Base-by-base conservation (phyloP, 2,888 invertebrate genomes). In the Fragum sueziense region DNA sequence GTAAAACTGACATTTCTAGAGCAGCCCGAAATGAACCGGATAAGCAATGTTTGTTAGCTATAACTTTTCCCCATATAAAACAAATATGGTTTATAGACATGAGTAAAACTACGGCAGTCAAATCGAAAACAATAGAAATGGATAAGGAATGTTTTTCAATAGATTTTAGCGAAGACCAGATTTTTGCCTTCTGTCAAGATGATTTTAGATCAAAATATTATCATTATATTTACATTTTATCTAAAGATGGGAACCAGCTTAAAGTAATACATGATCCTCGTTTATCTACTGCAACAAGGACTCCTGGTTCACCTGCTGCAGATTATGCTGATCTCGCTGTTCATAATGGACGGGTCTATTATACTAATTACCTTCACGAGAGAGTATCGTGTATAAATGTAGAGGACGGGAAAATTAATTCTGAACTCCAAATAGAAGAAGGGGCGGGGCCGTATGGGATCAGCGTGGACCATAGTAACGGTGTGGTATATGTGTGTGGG, bases 361-460 rank as follows among this genome's bases (percentile, higher is more conserved):
- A 25, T 11, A 54, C 54, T 54, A 25, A 54, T 54, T 11, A 25
- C 11, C 17, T 11, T 54, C 17, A 22, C 22, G 9, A 54, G 22
- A 54, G 11, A 6, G 54, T 54, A 6, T 11, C 11, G 11, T 54
- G 54, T 20, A 22, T 14, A 25, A 54, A 54, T 54, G 25, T 22
- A 11, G 54, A 54, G 54, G 22, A n/a, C n/a, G n/a, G 54, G 1
- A 54, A 54, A 22, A 25, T 54, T 11, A 20, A 1, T 1, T 6
- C 54, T 3, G 22, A 54, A 54, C 2, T 22, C n/a, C 11, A 14
- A 54, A 54, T 54, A n/a, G 6, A n/a, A n/a, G n/a, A 54, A 22
- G 54, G 54, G 54, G n/a, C 54, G 25, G 54, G 54, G 22, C 54
- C 54, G 11, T n/a, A n/a, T 25, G 54, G 54, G 54, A 54, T 54